Conservation (phyloP, 2,797 vertebrate genomes). For the Leuciscus waleckii region DNA sequence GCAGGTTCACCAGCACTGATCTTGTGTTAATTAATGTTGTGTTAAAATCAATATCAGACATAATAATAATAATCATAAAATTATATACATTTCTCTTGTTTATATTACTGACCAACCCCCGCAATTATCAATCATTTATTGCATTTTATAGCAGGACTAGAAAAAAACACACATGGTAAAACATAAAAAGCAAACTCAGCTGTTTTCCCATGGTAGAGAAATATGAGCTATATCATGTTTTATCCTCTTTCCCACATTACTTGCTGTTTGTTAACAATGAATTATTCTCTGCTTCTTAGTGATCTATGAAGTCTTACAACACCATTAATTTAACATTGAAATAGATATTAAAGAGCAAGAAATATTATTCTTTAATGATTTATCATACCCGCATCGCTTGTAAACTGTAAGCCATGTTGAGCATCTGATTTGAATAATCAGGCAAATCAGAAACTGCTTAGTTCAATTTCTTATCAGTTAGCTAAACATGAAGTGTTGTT, state of each 20-base stretch:
- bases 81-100: not conserved
- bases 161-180: not conserved
- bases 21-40: not conserved
- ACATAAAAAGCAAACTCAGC: not conserved
- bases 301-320: not conserved
- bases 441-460: not conserved
- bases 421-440: not conserved
- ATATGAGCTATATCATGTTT: not conserved
- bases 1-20: not conserved
- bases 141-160: not conserved
- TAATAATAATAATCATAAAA: not conserved
- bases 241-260: too few relatives aligned
- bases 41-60: not conserved
- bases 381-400: not conserved
- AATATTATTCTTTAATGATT: not conserved
- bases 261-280: constrained; percentile 6
- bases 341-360: not conserved
- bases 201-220: not conserved
- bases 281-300: not conserved
- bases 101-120: not conserved
- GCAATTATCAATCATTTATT: not conserved
- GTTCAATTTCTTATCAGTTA: constrained; percentile 29
- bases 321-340: constrained; percentile 8
- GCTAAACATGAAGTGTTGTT: not conserved
- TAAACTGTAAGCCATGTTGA: not conserved